Base-by-base conservation (phyloP, 2,888 invertebrate species). In the Macrophya alboannulata region DNA sequence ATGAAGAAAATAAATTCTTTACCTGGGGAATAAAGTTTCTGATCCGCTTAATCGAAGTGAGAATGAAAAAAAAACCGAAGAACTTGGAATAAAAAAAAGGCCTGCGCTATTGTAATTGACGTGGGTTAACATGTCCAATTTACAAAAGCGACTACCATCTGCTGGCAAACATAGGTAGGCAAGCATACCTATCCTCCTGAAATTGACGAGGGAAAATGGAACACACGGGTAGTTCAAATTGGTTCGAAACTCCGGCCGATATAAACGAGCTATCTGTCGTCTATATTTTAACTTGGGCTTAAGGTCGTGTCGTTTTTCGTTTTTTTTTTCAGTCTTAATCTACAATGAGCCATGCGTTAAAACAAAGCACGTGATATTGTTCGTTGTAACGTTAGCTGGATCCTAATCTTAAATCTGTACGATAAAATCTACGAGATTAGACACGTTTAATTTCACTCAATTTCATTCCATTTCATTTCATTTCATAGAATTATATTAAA, bases 161-260 rank as follows among this genome's bases (percentile, higher is more conserved):
- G 77, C 31, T 17, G 9, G 77, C 15, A 77, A 51, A 77, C 43
- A 31, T 55, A 55, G 51, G 31, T 55, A 12, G 31, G 72, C 21
- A 17, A 45, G 55, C n/a, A n/a, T n/a, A n/a, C n/a, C n/a, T 77
- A 77, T 55, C 55, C 37, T 37, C 43, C 51, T 77, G 51, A 77
- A 76, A 77, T 77, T 55, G 77, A 77, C 77, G 55, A 77, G 77
- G 77, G 55, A 77, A 77, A 77, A 77, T 77, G 37, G 17, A 51
- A 55, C 51, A 55, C 51, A 55, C 1, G 77, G 10, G 25, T 31
- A 4, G 77, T 77, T 77, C n/a, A 55, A 77, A 77, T 77, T 55
- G 55, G 37, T 77, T 55, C 77, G 77, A 77, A 37, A 17, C 55
- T 77, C 55, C 31, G 31, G 5, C 37, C 51, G 77, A 55, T 45